Conservation (phyloP, 2,113 vertebrate genomes). For the Limanda limanda region DNA sequence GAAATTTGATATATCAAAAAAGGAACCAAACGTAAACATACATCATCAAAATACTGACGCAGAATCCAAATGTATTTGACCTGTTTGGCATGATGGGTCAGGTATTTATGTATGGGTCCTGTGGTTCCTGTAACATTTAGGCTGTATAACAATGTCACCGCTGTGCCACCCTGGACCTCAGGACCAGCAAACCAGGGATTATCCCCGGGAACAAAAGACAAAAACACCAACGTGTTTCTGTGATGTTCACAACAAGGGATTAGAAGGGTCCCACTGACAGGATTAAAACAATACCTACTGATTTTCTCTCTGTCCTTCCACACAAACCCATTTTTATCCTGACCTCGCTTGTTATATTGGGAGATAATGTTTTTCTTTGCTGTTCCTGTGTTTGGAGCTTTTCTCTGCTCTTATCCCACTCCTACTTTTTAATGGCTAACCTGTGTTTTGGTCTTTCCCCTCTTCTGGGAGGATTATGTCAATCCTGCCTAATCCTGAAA, state of each 20-base stretch:
- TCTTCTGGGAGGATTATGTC: constrained; percentile 59
- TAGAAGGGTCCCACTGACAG: constrained; percentile 73
- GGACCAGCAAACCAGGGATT: constrained; percentile 64
- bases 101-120: constrained; percentile 20
- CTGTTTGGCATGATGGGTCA: constrained; percentile 8
- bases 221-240: constrained; percentile 69
- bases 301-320: constrained; percentile 51
- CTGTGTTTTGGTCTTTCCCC: constrained; percentile 54
- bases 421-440: constrained; percentile 62
- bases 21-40: neutral
- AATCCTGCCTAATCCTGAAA: constrained; percentile 68
- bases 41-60: neutral
- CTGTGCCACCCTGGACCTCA: constrained; percentile 46
- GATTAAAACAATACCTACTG: constrained; percentile 79
- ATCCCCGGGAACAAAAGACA: constrained; percentile 64
- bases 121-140: constrained; percentile 32
- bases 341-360: constrained; percentile 57
- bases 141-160: constrained; percentile 24
- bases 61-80: neutral
- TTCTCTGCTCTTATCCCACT: constrained; percentile 52
- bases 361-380: constrained; percentile 57
- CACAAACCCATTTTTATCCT: constrained; percentile 53
- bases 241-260: constrained; percentile 77
- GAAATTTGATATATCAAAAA: no score
- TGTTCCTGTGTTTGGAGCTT: constrained; percentile 38